Evolutionary conservation across 2,888 invertebrate species (phyloP).

Genomic region (Nephrocerus scutellatus): DNA sequence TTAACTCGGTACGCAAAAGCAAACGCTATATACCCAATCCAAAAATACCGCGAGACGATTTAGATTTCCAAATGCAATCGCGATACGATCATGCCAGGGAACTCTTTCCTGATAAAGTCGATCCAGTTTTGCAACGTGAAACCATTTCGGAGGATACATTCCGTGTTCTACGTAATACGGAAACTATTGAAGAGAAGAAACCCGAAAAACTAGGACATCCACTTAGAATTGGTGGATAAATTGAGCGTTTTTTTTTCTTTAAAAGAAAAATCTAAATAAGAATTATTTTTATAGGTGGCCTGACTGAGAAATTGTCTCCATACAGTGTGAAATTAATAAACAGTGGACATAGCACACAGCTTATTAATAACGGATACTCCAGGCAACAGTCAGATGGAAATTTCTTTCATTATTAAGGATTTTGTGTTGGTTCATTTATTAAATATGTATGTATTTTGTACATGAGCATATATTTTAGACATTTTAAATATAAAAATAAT

Average conservation of each 20-base stretch:
- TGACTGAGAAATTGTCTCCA: conserved; percentile 58
- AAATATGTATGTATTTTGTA: conserved; percentile 1
- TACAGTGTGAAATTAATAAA: conserved; percentile 71
- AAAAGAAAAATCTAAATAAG: neutral
- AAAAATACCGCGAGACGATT: conserved; percentile 55
- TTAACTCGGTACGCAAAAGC: conserved; percentile 50
- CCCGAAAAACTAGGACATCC: conserved; percentile 47
- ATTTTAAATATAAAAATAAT: conserved; percentile 1
- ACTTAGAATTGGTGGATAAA: conserved; percentile 43
- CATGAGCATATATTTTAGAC: neutral
- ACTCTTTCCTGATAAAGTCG: conserved; percentile 57
- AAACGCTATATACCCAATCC: conserved; percentile 42
- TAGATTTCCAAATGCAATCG: conserved; percentile 61
- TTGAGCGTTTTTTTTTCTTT: neutral
- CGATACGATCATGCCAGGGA: conserved; percentile 63
- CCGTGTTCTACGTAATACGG: conserved; percentile 60
- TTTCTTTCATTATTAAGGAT: conserved; percentile 58
- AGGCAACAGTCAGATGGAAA: conserved; percentile 70
- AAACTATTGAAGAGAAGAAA: conserved; percentile 37
- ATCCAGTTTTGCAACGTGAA: conserved; percentile 62
- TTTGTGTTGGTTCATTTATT: neutral
- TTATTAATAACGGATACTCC: conserved; percentile 75
- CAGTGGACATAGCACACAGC: conserved; percentile 71
- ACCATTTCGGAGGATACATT: conserved; percentile 59
- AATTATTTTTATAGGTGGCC: conserved; percentile 50